These are phyloP conservation scores for Spheniscus mendiculus DNA, from an alignment of 2,113 vertebrate species.

Conservation along the genomic window DNA sequence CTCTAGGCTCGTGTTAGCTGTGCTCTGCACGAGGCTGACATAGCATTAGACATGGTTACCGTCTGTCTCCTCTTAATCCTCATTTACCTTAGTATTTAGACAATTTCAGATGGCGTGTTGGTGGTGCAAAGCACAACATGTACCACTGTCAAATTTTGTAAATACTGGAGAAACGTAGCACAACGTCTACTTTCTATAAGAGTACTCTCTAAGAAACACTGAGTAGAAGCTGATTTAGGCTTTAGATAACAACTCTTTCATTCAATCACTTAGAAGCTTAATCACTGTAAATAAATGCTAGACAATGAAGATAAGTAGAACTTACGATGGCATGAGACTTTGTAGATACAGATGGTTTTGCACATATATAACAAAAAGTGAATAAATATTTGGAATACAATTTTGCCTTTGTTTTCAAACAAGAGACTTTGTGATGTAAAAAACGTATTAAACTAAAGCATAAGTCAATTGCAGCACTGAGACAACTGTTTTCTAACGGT, in stretches of 20 bases:
- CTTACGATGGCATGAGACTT: neutral
- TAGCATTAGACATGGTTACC: neutral
- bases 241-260: neutral
- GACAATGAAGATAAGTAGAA: neutral
- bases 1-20: neutral
- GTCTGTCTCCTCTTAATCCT: neutral
- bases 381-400: neutral
- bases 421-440: neutral
- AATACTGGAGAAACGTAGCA: neutral
- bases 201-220: neutral
- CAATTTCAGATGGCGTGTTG: neutral
- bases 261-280: neutral
- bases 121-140: neutral
- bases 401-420: neutral
- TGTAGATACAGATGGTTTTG: neutral
- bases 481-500: accelerated
- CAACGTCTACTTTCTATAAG: neutral
- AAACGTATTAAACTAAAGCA: neutral
- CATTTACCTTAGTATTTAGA: neutral
- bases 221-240: neutral
- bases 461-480: neutral
- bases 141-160: neutral
- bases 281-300: neutral
- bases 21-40: neutral
- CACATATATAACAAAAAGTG: neutral